phyloP scores from a whole-genome alignment of 2,888 invertebrate species.

The Drosophila dives region DNA sequence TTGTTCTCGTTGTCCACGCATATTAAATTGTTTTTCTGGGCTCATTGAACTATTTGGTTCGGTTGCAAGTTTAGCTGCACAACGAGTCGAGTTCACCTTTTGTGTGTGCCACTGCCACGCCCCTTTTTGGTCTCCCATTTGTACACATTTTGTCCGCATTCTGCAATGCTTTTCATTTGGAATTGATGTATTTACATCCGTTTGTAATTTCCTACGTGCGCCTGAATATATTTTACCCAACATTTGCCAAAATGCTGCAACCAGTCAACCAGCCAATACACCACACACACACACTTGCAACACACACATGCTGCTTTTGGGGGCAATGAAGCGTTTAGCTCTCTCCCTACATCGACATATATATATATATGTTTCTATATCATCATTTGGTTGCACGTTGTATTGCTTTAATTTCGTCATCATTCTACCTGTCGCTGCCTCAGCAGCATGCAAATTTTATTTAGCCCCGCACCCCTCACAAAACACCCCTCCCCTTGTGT shows the following conservation, averaged over 20 bases:
- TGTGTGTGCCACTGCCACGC: constrained; percentile 12
- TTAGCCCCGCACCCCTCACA: neutral
- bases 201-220: constrained; percentile 77
- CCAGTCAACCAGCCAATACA: constrained; percentile 53
- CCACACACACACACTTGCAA: constrained; percentile 10
- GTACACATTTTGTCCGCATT: constrained; percentile 29
- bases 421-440: constrained; percentile 59
- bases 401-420: constrained; percentile 77
- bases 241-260: constrained; percentile 56
- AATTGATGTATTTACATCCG: constrained; percentile 79
- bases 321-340: constrained; percentile 46
- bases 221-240: constrained; percentile 65
- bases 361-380: constrained; percentile 30
- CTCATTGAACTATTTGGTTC: constrained; percentile 73
- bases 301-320: constrained; percentile 4
- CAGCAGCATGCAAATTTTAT: constrained; percentile 68
- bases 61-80: constrained; percentile 45
- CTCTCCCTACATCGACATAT: constrained; percentile 9
- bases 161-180: constrained; percentile 62
- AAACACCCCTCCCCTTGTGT: neutral
- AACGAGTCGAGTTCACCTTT: neutral
- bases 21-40: constrained; percentile 65
- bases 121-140: neutral
- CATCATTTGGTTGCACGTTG: constrained; percentile 53
- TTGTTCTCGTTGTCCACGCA: constrained; percentile 49